Percentiles rank a stretch among this genome's conserved stretches.
These are phyloP conservation scores for Paramisgurnus dabryanus DNA, from an alignment of 2,113 vertebrate genomes.

Conservation along the genomic window DNA sequence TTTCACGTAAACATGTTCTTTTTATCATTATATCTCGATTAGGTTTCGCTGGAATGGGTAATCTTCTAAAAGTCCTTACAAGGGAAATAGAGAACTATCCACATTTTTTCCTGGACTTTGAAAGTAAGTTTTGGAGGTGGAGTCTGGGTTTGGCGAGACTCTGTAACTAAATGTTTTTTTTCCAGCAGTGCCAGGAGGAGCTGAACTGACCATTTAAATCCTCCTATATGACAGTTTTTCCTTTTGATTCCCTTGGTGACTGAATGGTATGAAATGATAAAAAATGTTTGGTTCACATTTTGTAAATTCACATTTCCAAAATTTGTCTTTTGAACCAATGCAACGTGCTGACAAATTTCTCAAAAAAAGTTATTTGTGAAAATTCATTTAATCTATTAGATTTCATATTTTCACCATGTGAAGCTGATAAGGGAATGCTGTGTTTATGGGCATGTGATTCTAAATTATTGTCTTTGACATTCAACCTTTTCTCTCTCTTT, in stretches of 20 bases:
- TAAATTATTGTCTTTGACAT: conserved; percentile 41
- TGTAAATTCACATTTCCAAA: not conserved
- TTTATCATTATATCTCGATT: conserved; percentile 72
- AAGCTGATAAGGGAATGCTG: conserved; percentile 25
- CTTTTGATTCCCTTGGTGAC: not conserved
- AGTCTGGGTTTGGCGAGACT: conserved; percentile 41
- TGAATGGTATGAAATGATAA: not conserved
- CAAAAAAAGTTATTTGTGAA: not conserved
- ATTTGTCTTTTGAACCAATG: not conserved
- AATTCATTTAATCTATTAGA: not conserved
- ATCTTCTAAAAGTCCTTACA: conserved; percentile 99
- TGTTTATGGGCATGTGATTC: conserved; percentile 21
- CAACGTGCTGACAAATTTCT: not conserved
- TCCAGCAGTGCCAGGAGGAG: conserved; percentile 59
- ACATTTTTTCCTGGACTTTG: conserved; percentile 99
- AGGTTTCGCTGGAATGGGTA: conserved; percentile 99
- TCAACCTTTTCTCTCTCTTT: conserved; percentile 57
- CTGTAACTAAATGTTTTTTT: conserved; percentile 56
- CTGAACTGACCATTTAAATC: conserved; percentile 34
- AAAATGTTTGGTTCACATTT: not conserved
- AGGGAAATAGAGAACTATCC: conserved; percentile 99
- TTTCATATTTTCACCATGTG: not conserved
- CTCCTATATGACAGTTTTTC: conserved; percentile 1
- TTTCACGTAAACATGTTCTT: conserved; percentile 11
- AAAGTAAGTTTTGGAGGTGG: conserved; percentile 89